A percentile compares a stretch with the other conserved stretches of the same genome.
Conservation (phyloP, 2,113 vertebrate species). For the Dolichallabes microphthalmus region DNA sequence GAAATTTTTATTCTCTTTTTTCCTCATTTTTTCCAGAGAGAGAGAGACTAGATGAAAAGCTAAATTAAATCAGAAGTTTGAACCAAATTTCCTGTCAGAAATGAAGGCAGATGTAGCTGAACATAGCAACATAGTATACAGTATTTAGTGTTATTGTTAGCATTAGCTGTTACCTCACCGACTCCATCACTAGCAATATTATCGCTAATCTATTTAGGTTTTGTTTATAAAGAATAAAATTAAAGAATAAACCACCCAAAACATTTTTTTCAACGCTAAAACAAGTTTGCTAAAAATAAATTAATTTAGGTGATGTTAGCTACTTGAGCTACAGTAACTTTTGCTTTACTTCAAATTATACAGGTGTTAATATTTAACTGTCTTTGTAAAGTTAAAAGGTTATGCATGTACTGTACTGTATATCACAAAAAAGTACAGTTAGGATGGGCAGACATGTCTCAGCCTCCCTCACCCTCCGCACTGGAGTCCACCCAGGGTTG, state of each 20-base stretch:
- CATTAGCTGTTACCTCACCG: neutral
- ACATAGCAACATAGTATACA: too few relatives aligned
- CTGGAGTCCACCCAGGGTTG: too few relatives aligned
- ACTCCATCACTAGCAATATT: neutral
- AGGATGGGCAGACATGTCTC: too few relatives aligned
- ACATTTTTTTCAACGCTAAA: too few relatives aligned
- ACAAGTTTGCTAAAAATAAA: too few relatives aligned
- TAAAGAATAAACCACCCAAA: neutral
- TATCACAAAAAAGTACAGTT: neutral
- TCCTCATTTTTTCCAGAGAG: slow-evolving; percentile 53
- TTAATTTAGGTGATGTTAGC: too few relatives aligned
- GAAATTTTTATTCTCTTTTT: slow-evolving; percentile 77
- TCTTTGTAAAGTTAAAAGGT: neutral
- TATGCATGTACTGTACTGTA: neutral
- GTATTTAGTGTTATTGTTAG: neutral
- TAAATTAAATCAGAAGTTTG: neutral
- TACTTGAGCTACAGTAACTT: neutral
- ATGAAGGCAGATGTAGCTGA: neutral
- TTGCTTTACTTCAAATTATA: neutral
- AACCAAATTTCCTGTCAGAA: slow-evolving; percentile 7
- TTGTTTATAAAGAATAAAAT: neutral
- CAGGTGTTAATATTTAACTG: neutral
- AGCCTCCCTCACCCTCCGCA: too few relatives aligned
- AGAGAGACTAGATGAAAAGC: too few relatives aligned
- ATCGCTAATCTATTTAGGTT: neutral